These are phyloP conservation scores for Luidia sarsii DNA, from an alignment of 53 echinoderm and acorn worm species.

Conservation along the genomic window DNA sequence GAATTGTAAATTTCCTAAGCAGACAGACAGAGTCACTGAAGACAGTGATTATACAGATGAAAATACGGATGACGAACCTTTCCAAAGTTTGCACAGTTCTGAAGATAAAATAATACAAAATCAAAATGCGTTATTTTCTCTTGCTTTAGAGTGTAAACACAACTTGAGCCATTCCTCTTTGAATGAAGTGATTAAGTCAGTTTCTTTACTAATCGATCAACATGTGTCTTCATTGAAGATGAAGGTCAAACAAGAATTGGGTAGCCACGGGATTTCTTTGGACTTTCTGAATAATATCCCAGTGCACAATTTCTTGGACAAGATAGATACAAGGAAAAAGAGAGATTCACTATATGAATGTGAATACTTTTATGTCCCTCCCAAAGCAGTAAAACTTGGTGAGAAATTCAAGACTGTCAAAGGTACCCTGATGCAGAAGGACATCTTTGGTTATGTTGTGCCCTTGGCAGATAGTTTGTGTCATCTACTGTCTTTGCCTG, in stretches of 20 bases:
- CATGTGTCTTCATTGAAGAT: conserved; percentile 14
- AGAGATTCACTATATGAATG: conserved; percentile 38
- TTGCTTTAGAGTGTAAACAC: conserved; percentile 45
- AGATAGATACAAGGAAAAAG: conserved; percentile 32
- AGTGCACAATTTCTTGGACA: conserved; percentile 15
- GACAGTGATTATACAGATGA: background rate
- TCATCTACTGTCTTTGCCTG: conserved; percentile 58
- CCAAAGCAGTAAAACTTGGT: conserved; percentile 45
- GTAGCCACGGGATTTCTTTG: background rate
- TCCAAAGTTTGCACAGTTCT: background rate
- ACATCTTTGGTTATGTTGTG: conserved; percentile 51
- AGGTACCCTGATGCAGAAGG: conserved; percentile 23
- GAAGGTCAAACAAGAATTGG: conserved; percentile 1
- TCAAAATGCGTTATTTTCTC: conserved; percentile 25
- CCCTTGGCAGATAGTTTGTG: conserved; percentile 57
- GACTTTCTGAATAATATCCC: conserved; percentile 24
- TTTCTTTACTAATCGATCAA: conserved; percentile 35
- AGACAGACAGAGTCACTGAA: background rate
- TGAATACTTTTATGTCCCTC: conserved; percentile 36
- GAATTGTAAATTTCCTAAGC: no score
- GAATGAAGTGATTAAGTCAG: conserved; percentile 41
- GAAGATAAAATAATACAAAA: background rate
- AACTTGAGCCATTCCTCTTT: conserved; percentile 41
- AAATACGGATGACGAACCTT: background rate
- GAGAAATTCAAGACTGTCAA: conserved; percentile 46